Evolutionary conservation across 2,797 vertebrate species (phyloP).

Genomic region (Ctenochaetus hawaiiensis): DNA sequence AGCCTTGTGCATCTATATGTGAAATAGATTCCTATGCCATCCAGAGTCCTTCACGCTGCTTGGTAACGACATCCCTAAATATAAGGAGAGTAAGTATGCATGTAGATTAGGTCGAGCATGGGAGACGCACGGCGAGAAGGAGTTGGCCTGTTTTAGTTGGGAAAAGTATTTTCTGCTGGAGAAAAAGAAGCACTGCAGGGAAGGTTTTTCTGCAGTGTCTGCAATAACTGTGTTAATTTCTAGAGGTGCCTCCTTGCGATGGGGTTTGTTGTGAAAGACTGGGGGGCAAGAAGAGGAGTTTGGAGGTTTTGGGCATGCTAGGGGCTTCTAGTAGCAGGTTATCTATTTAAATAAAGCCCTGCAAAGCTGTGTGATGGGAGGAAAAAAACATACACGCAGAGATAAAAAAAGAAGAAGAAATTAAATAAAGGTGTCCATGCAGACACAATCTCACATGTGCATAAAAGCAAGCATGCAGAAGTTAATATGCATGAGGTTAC

Average conservation of each 20-base stretch:
- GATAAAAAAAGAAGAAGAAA: background rate
- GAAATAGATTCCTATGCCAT: constrained; percentile 80
- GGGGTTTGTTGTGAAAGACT: constrained; percentile 71
- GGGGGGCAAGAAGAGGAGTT: constrained; percentile 66
- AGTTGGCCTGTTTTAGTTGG: constrained; percentile 71
- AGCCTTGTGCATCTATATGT: constrained; percentile 80
- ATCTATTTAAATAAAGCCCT: constrained; percentile 84
- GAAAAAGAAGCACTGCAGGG: constrained; percentile 73
- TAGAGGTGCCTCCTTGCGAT: constrained; percentile 76
- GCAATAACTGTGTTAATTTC: constrained; percentile 78
- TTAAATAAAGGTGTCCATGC: constrained; percentile 4
- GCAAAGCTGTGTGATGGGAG: constrained; percentile 65
- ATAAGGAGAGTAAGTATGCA: constrained; percentile 75
- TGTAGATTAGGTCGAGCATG: constrained; percentile 72
- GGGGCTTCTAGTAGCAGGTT: constrained; percentile 80
- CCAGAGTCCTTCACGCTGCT: constrained; percentile 80
- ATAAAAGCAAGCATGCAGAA: constrained; percentile 31
- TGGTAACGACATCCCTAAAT: constrained; percentile 69
- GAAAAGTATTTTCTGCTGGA: constrained; percentile 73
- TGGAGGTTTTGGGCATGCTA: constrained; percentile 68
- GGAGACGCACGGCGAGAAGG: constrained; percentile 66
- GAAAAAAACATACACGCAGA: constrained; percentile 64
- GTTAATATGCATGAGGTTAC: constrained; percentile 22
- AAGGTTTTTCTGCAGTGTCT: constrained; percentile 80
- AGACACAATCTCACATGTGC: constrained; percentile 28